Evolutionary conservation across 2,113 vertebrate genomes (phyloP).

Genomic region (Ornithorhynchus anatinus): DNA sequence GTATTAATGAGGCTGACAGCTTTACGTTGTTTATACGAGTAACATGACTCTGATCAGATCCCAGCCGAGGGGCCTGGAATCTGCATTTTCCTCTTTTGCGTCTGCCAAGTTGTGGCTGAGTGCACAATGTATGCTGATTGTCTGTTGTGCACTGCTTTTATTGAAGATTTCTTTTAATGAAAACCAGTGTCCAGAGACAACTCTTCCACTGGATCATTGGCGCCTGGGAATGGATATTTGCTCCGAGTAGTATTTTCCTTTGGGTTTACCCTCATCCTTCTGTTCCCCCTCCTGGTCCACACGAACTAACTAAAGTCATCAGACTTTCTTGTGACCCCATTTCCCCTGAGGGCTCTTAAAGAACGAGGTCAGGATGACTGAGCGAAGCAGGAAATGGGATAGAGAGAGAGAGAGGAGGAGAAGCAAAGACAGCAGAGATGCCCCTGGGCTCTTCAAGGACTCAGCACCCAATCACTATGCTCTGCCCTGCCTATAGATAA

Average conservation of each 20-base stretch:
- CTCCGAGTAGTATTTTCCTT: neutral
- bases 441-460: no score
- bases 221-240: neutral
- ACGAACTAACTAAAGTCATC: no score
- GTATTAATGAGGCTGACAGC: slow-evolving; percentile 62
- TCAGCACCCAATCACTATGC: no score
- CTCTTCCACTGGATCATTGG: neutral
- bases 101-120: slow-evolving; percentile 51
- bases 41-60: slow-evolving; percentile 57
- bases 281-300: neutral
- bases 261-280: neutral
- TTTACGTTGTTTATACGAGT: slow-evolving; percentile 64
- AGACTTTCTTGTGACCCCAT: no score
- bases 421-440: no score
- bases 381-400: no score
- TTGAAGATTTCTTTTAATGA: slow-evolving; percentile 52
- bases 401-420: no score
- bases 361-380: no score
- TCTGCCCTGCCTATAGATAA: no score
- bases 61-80: slow-evolving; percentile 56
- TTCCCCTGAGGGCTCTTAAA: no score
- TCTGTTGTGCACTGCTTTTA: slow-evolving; percentile 34
- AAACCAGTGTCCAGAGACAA: slow-evolving; percentile 13
- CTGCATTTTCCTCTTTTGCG: slow-evolving; percentile 28
- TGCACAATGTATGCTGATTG: slow-evolving; percentile 24